Evolutionary conservation across 2,797 vertebrate genomes (phyloP), one percentile per base, ranked within the genome.

Genomic region (Chelidonichthys spinosus): DNA sequence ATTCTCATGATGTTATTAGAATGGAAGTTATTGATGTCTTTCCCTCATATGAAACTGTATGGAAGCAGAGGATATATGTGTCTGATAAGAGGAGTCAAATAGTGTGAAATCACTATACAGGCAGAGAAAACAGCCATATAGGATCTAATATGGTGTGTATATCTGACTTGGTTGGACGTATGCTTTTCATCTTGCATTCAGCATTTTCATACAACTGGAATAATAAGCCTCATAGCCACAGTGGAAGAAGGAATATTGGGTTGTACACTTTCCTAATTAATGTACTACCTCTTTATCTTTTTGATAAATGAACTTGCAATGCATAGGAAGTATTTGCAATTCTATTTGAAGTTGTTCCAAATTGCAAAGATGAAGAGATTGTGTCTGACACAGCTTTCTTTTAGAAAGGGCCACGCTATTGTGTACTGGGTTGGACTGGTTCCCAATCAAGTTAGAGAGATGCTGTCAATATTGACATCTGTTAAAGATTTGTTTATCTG

Each of bases 41-140:
- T 43, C 2, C 69, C 43, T 61, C 7, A 1, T 44, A 3, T 62
- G 44, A 69, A 63, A 54, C 36, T 72, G 7, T 39, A 13, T 53
- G 25, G 47, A 63, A 25, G 25, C 25, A 25, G 25, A 25, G 62
- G 36, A 47, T 56, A 36, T 76, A 42, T 72, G 52, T 44, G 63
- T 53, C 55, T 63, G 72, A 76, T 68, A 53, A 61, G 64, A 64
- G 35, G 52, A 73, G 55, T 82, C 76, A 62, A 67, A 58, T n/a
- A n/a, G n/a, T n/a, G 43, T 33, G 74, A 71, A 76, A 78, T 74
- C 33, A 15, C 44, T 56, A 6, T 44, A 7, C n/a, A 46, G 39
- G 49, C 55, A 36, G 17, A 61, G 74, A 85, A 81, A 78, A 65
- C 39, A 67, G 35, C 33, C 43, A 70, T 8, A 9, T 13, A 40